Evolutionary conservation across 2,113 vertebrate genomes (phyloP).

Genomic region (Aegithalos caudatus): DNA sequence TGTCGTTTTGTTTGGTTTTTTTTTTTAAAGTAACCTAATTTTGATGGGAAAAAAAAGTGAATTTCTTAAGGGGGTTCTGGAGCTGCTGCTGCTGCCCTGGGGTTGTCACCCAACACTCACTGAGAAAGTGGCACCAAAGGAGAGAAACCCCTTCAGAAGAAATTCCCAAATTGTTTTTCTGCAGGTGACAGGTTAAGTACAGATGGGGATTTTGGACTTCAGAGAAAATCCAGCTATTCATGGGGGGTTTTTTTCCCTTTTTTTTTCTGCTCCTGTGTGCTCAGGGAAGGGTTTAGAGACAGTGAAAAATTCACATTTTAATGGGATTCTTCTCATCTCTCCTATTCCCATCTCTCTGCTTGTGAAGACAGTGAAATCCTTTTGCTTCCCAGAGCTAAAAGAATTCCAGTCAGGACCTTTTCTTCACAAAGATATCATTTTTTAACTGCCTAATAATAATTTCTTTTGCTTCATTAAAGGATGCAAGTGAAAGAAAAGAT

Average conservation of each 20-base stretch:
- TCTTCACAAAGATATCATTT: not conserved
- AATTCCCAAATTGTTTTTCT: not conserved
- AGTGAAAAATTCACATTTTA: not conserved
- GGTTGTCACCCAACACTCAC: not conserved
- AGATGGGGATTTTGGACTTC: not conserved
- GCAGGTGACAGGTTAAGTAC: not conserved
- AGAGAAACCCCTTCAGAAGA: not conserved
- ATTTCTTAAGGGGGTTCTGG: not conserved
- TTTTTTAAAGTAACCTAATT: not conserved
- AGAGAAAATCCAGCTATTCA: not conserved
- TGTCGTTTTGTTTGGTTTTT: too few relatives aligned
- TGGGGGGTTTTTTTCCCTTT: fast-evolving
- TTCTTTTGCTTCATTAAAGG: not conserved
- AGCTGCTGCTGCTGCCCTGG: not conserved
- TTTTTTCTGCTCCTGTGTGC: not conserved
- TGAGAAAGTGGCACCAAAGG: not conserved
- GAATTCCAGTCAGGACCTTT: not conserved
- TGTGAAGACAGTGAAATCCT: not conserved
- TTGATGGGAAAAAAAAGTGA: not conserved
- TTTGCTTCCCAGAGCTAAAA: not conserved
- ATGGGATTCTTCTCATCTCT: not conserved
- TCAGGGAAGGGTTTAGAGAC: not conserved
- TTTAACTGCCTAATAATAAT: not conserved
- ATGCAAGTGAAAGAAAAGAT: not conserved
- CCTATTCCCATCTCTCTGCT: not conserved